A percentile compares a stretch with the other conserved stretches of the same genome.
Conservation (phyloP, 2,113 vertebrate genomes). For the Myiozetetes cayanensis region DNA sequence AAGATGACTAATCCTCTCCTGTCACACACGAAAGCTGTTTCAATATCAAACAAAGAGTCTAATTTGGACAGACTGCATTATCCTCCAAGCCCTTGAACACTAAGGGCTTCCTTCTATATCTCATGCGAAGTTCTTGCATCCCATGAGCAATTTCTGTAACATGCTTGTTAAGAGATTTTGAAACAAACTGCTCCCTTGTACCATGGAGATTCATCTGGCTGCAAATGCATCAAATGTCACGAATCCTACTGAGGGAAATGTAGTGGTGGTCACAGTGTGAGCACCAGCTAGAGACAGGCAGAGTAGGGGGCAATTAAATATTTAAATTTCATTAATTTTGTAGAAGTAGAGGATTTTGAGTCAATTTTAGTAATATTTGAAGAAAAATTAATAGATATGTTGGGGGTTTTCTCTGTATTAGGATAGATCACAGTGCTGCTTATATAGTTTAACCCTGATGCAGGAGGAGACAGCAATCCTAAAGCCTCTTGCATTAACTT, state of each 20-base stretch:
- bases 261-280: background rate
- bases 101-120: background rate
- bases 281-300: background rate
- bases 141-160: background rate
- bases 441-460: background rate
- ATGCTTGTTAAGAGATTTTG: background rate
- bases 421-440: background rate
- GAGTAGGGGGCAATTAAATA: background rate
- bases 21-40: slow-evolving; percentile 36
- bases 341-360: background rate
- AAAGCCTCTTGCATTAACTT: background rate
- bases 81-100: background rate
- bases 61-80: background rate
- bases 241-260: background rate
- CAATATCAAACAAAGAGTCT: background rate
- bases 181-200: background rate
- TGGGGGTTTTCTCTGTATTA: background rate
- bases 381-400: background rate
- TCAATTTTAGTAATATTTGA: background rate
- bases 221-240: background rate
- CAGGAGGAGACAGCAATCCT: background rate
- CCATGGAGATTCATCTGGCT: background rate
- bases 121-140: background rate
- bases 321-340: background rate
- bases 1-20: background rate